Evolutionary conservation across 2,888 invertebrate species (phyloP), one percentile per base, ranked within the genome.

Genomic region (Uropetala carovei): DNA sequence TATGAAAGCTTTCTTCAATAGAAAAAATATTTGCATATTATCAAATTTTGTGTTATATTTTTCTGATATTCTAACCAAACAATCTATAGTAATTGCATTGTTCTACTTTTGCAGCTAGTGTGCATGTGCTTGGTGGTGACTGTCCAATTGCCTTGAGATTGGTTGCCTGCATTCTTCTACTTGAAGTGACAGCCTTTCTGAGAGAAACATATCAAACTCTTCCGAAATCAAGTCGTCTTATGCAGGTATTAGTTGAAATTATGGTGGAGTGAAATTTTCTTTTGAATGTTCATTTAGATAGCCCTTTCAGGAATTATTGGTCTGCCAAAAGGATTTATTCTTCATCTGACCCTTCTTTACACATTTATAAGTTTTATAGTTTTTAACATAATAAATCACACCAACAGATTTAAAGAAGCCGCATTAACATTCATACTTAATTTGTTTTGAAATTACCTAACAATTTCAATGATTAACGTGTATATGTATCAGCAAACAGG

Each of bases 171-270:
- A 97, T 98, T 92, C 96, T 99, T 30, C 96, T 99, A n/a, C 97
- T 98, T 94, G 99, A 99, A 96, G 99, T 99, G 92, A 99, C 99
- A 0, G 97, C 99, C 0, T 99, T 99, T 95, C 96, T 99, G 92
- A 96, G 99, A 22, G 99, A 99, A 95, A 99, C 99, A 0, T 99
- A 99, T 95, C 98, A 98, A 94, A 97, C 97, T 58, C 95, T 98
- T 92, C 98, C 98, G 0, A 98, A 98, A 94, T 96, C 97, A 0
- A 96, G 96, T 92, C 86, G 92, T 43, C 84, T 91, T 14, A 60
- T 64, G 60, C 89, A 89, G 68, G 89, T 89, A 43, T 16, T 43
- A 27, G 27, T 75, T 75, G 18, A 18, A 13, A 27, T 75, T 27
- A 68, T 68, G 4, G 16, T 2, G 22, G 2, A 22, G n/a, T 68